phyloP scores from a whole-genome alignment of 2,888 invertebrate species.

The Beris morrisii region DNA sequence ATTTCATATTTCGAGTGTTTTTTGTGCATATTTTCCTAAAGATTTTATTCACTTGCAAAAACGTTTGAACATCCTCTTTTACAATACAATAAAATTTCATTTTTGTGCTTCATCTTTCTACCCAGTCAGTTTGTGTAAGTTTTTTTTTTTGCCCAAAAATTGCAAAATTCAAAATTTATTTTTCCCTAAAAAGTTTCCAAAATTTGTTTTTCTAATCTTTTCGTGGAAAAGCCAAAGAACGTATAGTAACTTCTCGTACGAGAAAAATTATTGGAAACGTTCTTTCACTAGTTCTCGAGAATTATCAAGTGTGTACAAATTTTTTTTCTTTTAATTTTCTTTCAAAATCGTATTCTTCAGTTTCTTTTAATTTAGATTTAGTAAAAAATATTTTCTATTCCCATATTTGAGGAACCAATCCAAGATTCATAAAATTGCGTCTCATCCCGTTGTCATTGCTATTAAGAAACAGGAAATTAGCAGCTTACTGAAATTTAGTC shows the following conservation, averaged over 20 bases:
- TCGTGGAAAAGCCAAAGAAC: no score
- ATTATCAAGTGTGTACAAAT: no score
- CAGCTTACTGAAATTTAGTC: constrained; percentile 41
- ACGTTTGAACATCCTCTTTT: background rate
- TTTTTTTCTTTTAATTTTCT: no score
- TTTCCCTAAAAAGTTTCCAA: background rate
- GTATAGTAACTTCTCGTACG: no score
- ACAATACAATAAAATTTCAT: background rate
- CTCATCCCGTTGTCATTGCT: constrained; percentile 40
- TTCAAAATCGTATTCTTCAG: no score
- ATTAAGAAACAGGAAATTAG: constrained; percentile 39
- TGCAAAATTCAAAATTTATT: background rate
- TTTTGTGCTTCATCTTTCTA: background rate
- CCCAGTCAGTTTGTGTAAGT: background rate
- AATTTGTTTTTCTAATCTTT: no score
- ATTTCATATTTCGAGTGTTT: background rate
- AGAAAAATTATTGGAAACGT: no score
- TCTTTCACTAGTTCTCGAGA: no score
- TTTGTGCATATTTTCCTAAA: constrained; percentile 13
- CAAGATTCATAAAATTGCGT: background rate
- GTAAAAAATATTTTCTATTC: no score
- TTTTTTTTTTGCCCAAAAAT: background rate
- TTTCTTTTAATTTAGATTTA: no score
- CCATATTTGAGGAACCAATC: no score
- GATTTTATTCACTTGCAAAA: constrained; percentile 26